A percentile compares a stretch with the other conserved stretches of the same genome.
Conservation (phyloP, 2,888 invertebrate genomes). For the Caenorhabditis sp. region DNA sequence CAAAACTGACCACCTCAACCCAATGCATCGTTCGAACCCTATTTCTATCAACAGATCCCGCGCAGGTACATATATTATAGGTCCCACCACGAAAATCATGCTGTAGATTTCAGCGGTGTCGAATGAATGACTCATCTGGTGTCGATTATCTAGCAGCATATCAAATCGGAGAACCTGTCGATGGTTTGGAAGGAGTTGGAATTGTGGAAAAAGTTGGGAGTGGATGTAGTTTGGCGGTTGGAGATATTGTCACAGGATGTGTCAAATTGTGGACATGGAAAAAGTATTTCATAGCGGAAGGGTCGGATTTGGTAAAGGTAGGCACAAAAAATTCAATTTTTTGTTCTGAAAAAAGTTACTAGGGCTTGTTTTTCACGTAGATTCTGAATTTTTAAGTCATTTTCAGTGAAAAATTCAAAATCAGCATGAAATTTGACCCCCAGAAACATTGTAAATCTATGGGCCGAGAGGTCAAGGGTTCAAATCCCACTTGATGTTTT, state of each 20-base stretch:
- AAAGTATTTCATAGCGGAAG: constrained; percentile 43
- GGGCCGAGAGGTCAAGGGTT: no score
- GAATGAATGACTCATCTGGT: constrained; percentile 72
- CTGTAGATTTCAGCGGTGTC: constrained; percentile 71
- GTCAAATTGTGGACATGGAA: constrained; percentile 52
- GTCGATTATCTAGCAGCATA: constrained; percentile 72
- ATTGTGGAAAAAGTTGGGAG: constrained; percentile 38
- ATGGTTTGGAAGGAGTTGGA: constrained; percentile 72
- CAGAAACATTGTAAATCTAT: no score
- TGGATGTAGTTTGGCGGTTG: constrained; percentile 22
- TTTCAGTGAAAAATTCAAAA: no score
- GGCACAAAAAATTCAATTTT: no score
- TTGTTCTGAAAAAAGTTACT: constrained; percentile 5
- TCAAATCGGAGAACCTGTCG: constrained; percentile 68
- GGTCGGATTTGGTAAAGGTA: constrained; percentile 50
- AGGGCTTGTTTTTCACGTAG: no score
- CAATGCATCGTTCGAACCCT: constrained; percentile 50
- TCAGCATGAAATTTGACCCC: not conserved
- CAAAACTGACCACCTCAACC: constrained; percentile 12
- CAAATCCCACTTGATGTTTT: no score
- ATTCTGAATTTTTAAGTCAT: no score
- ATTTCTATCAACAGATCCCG: constrained; percentile 44
- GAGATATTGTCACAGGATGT: constrained; percentile 46
- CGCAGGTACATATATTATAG: constrained; percentile 22
- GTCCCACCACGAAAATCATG: not conserved